Evolutionary conservation across 2,113 vertebrate genomes (phyloP).

Genomic region (Porphyrio hochstetteri): DNA sequence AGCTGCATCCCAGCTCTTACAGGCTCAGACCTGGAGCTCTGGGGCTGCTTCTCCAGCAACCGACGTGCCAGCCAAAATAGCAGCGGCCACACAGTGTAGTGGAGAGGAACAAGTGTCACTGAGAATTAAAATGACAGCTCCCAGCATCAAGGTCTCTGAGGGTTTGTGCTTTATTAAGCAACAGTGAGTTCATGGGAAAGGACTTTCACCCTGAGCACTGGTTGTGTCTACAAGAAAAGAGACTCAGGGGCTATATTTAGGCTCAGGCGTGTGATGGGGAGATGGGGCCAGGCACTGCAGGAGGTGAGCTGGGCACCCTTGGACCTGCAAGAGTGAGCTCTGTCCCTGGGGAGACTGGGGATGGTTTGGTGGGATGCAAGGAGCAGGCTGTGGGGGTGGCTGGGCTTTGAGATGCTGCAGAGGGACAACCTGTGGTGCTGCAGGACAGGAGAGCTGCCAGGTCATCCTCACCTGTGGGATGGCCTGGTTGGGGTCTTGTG

Average conservation of each 20-base stretch:
- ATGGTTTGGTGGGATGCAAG: accelerated
- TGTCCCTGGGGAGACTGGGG: background rate
- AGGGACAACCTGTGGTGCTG: accelerated
- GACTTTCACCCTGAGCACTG: conserved; percentile 34
- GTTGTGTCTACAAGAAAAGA: conserved; percentile 20
- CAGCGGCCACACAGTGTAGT: background rate
- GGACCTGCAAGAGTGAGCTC: accelerated
- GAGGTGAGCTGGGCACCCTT: background rate
- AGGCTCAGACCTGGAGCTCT: accelerated
- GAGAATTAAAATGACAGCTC: conserved; percentile 46
- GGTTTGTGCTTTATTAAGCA: conserved; percentile 63
- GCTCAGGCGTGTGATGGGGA: background rate
- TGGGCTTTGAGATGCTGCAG: background rate
- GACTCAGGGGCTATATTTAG: conserved; percentile 21
- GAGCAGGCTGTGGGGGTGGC: background rate
- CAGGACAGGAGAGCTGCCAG: background rate
- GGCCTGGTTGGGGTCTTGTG: background rate
- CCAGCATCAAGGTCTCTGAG: conserved; percentile 12
- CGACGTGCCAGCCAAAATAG: background rate
- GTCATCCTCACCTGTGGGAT: accelerated
- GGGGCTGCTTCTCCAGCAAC: background rate
- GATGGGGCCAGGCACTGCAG: background rate
- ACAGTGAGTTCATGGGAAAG: conserved; percentile 61
- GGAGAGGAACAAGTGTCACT: conserved; percentile 25
- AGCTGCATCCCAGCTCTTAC: background rate